Percentiles rank a stretch among this genome's conserved stretches.
phyloP scores from a whole-genome alignment of 2,113 vertebrate genomes.

The cat (Felis catus) region DNA sequence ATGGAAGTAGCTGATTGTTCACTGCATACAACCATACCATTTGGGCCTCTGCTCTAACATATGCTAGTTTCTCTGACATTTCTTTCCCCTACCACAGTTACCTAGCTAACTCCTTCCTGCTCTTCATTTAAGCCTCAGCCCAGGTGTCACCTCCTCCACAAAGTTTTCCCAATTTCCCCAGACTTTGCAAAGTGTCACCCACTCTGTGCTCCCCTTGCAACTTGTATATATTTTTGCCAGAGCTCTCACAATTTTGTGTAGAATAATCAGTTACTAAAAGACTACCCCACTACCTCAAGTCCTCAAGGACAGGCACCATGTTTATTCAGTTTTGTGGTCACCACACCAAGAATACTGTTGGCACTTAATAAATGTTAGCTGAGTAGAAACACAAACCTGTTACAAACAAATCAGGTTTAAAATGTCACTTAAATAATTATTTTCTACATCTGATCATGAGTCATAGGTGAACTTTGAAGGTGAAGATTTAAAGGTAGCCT shows the following conservation, averaged over 20 bases:
- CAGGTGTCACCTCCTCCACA: not conserved
- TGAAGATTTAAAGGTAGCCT: not conserved
- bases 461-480: not conserved
- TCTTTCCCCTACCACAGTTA: not conserved
- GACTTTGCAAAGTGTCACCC: no score
- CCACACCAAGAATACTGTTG: not conserved
- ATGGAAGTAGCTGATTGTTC: not conserved
- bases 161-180: not conserved
- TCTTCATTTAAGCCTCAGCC: not conserved
- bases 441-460: not conserved
- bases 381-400: not conserved
- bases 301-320: not conserved
- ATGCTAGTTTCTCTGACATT: not conserved
- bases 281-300: not conserved
- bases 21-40: not conserved
- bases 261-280: not conserved
- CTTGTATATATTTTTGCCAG: not conserved
- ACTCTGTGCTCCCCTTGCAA: not conserved
- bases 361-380: not conserved
- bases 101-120: not conserved
- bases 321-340: not conserved
- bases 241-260: not conserved
- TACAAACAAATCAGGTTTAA: not conserved
- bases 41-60: not conserved
- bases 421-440: not conserved